Conservation (phyloP, 92 coral and sea anemone genomes). For the Muricea muricata region DNA sequence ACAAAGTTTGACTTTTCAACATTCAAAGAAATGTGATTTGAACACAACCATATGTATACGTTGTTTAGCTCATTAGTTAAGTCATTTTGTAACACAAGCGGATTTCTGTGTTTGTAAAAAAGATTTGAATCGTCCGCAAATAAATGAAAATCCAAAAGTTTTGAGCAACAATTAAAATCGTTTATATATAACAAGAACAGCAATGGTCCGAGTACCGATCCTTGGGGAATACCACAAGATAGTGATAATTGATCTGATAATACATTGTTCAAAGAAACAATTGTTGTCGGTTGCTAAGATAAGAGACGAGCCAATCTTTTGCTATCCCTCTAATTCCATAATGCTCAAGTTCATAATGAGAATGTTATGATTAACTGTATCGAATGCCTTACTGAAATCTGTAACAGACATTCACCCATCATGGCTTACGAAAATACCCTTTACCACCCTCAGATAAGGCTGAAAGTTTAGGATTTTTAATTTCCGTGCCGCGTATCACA, state of each 20-base stretch:
- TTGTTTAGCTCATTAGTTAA: neutral
- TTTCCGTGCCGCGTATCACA: no score
- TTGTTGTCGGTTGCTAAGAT: neutral
- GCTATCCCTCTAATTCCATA: no score
- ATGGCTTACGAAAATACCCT: no score
- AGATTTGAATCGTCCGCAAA: slow-evolving; percentile 21
- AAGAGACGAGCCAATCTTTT: neutral
- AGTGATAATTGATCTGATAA: neutral
- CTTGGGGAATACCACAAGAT: slow-evolving; percentile 58
- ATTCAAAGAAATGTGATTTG: slow-evolving; percentile 15
- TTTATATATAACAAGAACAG: slow-evolving; percentile 27
- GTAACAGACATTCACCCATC: no score
- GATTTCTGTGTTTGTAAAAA: neutral
- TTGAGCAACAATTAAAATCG: slow-evolving; percentile 30
- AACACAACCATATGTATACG: slow-evolving; percentile 17
- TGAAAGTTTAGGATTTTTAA: no score
- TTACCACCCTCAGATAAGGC: no score
- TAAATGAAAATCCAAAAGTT: slow-evolving; percentile 36
- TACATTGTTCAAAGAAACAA: no score
- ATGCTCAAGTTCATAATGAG: neutral
- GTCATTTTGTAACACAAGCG: neutral
- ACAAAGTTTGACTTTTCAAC: slow-evolving; percentile 40
- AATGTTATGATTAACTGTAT: neutral
- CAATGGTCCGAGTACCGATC: slow-evolving; percentile 41
- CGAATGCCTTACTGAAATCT: no score